A percentile compares a stretch with the other conserved stretches of the same genome.
Conservation (phyloP, 1,140 invertebrate genomes). For the Sarcophaga peregrina region DNA sequence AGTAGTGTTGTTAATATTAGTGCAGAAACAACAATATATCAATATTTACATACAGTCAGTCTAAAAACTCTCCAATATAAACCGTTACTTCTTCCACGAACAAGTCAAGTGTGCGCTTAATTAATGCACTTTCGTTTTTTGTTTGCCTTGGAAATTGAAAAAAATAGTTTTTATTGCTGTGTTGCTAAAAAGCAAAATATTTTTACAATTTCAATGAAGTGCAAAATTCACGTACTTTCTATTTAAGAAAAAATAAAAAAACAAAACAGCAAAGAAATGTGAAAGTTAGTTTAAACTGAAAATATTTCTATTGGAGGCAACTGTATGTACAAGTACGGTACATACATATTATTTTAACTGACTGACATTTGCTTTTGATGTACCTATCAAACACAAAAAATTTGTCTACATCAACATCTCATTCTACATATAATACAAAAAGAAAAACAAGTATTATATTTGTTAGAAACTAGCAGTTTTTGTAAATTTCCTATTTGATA, state of each 20-base stretch:
- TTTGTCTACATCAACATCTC: too few species aligned
- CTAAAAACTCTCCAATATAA: background rate
- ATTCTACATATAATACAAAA: too few species aligned
- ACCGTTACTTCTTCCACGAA: background rate
- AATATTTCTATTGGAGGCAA: background rate
- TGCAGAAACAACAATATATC: background rate
- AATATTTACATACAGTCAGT: background rate
- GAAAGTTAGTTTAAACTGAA: too few species aligned
- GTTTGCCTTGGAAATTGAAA: background rate
- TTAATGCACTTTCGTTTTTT: constrained; percentile 30
- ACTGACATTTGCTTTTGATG: too few species aligned
- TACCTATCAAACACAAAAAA: too few species aligned
- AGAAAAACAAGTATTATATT: too few species aligned
- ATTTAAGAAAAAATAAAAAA: background rate
- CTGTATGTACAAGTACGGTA: too few species aligned
- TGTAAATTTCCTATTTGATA: too few species aligned
- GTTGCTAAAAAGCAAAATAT: background rate
- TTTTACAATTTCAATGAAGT: constrained; percentile 12
- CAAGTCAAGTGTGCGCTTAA: background rate
- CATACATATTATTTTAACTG: too few species aligned
- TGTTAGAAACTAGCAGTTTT: too few species aligned
- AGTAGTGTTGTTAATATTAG: background rate
- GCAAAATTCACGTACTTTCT: constrained; percentile 38
- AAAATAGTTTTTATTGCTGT: background rate
- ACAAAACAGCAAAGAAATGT: background rate